These are phyloP conservation scores for Lindbergichthys nudifrons DNA, from an alignment of 2,797 vertebrate species.

Conservation along the genomic window DNA sequence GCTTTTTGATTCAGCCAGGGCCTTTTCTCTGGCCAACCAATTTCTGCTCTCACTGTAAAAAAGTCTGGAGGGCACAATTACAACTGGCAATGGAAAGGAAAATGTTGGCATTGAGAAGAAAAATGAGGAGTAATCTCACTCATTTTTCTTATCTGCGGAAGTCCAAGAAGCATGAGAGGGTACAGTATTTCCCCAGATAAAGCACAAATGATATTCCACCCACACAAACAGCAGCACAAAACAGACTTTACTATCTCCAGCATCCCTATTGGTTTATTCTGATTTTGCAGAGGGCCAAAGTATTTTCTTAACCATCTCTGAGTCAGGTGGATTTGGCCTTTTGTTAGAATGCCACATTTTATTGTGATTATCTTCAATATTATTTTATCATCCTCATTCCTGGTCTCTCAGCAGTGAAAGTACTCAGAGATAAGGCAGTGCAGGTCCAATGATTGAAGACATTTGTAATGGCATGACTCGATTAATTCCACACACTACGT, in stretches of 20 bases:
- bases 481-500: slow-evolving; percentile 72
- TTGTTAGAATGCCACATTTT: not conserved
- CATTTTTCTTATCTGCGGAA: slow-evolving; percentile 76
- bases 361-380: slow-evolving; percentile 24
- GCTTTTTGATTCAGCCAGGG: slow-evolving; percentile 47
- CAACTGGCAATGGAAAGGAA: slow-evolving; percentile 71
- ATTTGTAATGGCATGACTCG: slow-evolving; percentile 54
- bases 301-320: not conserved
- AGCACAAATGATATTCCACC: slow-evolving; percentile 58
- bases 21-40: slow-evolving; percentile 66
- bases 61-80: slow-evolving; percentile 80
- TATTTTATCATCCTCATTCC: slow-evolving; percentile 27
- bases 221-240: slow-evolving; percentile 57
- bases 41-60: slow-evolving; percentile 60
- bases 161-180: slow-evolving; percentile 64
- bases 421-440: slow-evolving; percentile 29
- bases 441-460: slow-evolving; percentile 59
- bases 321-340: not conserved
- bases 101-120: slow-evolving; percentile 78
- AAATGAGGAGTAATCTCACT: slow-evolving; percentile 76
- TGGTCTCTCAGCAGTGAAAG: slow-evolving; percentile 2
- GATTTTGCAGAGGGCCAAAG: slow-evolving; percentile 4
- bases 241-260: slow-evolving; percentile 44
- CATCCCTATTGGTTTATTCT: slow-evolving; percentile 39
- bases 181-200: slow-evolving; percentile 70